These are phyloP conservation scores for Sinella curviseta DNA, from an alignment of 1,140 invertebrate genomes.

Conservation along the genomic window DNA sequence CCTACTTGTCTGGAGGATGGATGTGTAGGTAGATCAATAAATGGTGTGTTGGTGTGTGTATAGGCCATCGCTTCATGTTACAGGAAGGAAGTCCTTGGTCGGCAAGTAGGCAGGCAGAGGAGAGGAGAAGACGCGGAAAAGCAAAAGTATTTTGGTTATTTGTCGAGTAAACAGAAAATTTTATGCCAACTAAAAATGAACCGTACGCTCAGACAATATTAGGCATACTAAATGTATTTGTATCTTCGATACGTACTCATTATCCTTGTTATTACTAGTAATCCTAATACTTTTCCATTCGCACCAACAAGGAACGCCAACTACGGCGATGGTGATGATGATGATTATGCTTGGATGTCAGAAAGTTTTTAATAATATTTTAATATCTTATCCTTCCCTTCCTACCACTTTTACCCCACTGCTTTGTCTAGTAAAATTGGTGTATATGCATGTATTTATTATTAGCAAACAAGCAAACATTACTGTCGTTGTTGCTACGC, in stretches of 20 bases:
- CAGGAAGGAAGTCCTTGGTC: slow-evolving; percentile 3
- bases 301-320: no score
- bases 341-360: no score
- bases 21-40: no score
- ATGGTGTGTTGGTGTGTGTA: no score
- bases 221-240: no score
- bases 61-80: not conserved
- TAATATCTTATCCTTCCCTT: no score
- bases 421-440: not conserved
- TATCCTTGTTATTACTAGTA: no score
- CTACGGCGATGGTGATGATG: no score
- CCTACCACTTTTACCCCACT: not conserved
- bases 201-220: not conserved
- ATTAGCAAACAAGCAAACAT: not conserved
- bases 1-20: no score
- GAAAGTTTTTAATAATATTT: no score
- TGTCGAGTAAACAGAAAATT: slow-evolving; percentile 6
- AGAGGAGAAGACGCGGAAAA: not conserved
- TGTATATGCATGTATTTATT: not conserved
- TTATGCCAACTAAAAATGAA: not conserved
- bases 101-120: not conserved
- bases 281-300: no score
- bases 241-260: no score
- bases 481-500: not conserved
- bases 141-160: not conserved